Percentiles rank a stretch among this genome's conserved stretches.
Evolutionary conservation across 1,140 invertebrate genomes (phyloP).

Genomic region (Drosophila lacertosa): DNA sequence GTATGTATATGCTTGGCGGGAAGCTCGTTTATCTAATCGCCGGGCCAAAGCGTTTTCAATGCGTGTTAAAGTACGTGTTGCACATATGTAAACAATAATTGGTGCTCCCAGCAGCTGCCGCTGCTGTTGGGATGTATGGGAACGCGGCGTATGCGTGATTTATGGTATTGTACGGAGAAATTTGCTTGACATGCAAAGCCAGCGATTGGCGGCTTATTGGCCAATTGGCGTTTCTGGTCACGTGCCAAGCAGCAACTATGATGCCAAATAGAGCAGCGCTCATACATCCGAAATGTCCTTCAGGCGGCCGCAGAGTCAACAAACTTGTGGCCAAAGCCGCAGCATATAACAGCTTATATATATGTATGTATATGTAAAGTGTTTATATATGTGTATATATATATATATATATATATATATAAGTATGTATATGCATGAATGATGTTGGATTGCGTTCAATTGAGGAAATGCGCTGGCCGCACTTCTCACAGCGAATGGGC

Average conservation of each 20-base stretch:
- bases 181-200: constrained; percentile 23
- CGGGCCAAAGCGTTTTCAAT: constrained; percentile 23
- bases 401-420: neutral
- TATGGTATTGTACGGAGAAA: constrained; percentile 26
- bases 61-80: constrained; percentile 50
- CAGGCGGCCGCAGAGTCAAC: constrained; percentile 31
- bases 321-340: constrained; percentile 16
- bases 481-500: constrained; percentile 9
- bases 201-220: constrained; percentile 4
- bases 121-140: neutral
- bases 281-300: constrained; percentile 30
- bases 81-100: constrained; percentile 54
- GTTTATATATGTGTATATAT: too few relatives aligned
- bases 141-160: constrained; percentile 45
- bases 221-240: constrained; percentile 22
- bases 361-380: neutral
- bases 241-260: constrained; percentile 24
- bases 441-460: constrained; percentile 1
- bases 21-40: constrained; percentile 50
- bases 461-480: constrained; percentile 18
- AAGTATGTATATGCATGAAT: neutral
- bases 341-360: neutral
- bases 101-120: constrained; percentile 6
- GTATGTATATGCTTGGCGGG: constrained; percentile 11
- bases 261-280: constrained; percentile 24